Conservation (phyloP, 2,113 vertebrate genomes). For the Erpornis zantholeuca region DNA sequence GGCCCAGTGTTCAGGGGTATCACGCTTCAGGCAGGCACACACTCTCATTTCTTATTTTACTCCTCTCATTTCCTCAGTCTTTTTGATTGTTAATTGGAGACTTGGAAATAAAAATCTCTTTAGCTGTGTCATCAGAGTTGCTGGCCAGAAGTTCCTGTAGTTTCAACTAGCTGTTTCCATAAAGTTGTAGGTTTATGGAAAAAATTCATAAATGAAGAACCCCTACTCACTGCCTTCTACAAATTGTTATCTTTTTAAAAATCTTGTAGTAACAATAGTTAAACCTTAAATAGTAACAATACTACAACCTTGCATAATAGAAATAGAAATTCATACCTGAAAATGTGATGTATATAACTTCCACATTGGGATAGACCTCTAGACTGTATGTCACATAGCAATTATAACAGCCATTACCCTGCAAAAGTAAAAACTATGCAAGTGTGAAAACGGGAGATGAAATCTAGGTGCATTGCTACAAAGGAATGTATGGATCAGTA, state of each 20-base stretch:
- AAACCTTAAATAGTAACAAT: background rate
- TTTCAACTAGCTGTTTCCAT: background rate
- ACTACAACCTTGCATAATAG: background rate
- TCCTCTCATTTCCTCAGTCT: background rate
- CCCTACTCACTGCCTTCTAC: background rate
- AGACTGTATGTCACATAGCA: background rate
- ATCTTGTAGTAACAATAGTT: background rate
- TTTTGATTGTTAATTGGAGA: background rate
- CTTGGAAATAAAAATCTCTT: background rate
- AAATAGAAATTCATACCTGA: background rate
- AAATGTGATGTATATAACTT: background rate
- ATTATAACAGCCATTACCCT: slow-evolving; percentile 2
- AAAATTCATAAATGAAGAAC: background rate
- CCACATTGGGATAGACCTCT: background rate
- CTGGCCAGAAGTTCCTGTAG: background rate
- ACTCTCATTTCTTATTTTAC: background rate
- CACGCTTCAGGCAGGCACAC: background rate
- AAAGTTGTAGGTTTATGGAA: background rate
- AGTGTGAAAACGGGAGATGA: slow-evolving; percentile 31
- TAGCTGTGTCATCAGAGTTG: background rate
- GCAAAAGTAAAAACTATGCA: slow-evolving; percentile 17
- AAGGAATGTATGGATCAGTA: background rate
- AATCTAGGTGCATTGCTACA: background rate
- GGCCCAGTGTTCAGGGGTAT: background rate
- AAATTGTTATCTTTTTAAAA: background rate